Evolutionary conservation across 1,140 invertebrate species (phyloP), one percentile per base, ranked within the genome.

Genomic region (Aphelinus certus): DNA sequence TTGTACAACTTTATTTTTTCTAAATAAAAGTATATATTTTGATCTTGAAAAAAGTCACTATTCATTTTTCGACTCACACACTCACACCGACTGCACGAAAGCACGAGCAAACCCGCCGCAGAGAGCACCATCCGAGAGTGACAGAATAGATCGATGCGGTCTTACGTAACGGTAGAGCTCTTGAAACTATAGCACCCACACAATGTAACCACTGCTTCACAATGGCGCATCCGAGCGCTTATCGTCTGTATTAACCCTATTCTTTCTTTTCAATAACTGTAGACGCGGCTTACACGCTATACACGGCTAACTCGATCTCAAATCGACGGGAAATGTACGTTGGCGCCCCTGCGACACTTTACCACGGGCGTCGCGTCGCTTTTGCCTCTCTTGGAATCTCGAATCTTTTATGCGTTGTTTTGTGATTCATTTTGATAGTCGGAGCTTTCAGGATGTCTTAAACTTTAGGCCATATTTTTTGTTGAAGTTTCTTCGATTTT

Each of bases 271-370:
- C 55, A 55, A 67, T 65, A 78, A 77, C 58, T 57, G 75, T 66
- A 79, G 66, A 75, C 77, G 79, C 80, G 80, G 81, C 80, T 82
- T 80, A 81, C 48, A 57, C 63, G 75, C 75, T 76, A 49, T 56
- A 71, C 48, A 76, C 69, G 75, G 75, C 83, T 84, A 84, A 84
- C 80, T 84, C 83, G 85, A 87, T 87, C 85, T 85, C 84, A 86
- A 76, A 83, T n/a, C 81, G 69, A 53, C 62, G 70, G 5, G n/a
- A 67, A 66, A 47, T 46, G 3, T 58, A 75, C 67, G 67, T 70
- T 75, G n/a, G 49, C 57, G 51, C 63, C 66, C 60, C 72, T 51
- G 58, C 26, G 6, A 5, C 66, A 67, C 10, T 53, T 64, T 56
- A 53, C 9, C 65, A 49, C 42, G 43, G 55, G 10, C 63, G 62